Percentiles rank a stretch among this genome's conserved stretches.
Evolutionary conservation across 2,113 vertebrate genomes (phyloP).

Genomic region (Dasyprocta punctata): DNA sequence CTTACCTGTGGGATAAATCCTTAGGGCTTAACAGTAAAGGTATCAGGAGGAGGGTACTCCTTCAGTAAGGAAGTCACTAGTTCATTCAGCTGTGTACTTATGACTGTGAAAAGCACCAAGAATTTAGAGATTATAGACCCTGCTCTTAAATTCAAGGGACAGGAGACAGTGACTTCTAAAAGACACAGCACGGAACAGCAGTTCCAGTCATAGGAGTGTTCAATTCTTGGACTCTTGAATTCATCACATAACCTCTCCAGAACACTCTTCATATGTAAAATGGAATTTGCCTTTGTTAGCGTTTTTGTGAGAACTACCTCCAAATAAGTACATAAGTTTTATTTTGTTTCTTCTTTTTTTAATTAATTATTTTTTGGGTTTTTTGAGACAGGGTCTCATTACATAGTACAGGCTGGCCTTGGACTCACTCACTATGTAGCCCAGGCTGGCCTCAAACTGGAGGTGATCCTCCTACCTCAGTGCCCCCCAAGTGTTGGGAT

Average conservation of each 20-base stretch:
- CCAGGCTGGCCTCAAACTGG: background rate
- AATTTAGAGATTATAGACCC: background rate
- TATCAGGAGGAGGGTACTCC: background rate
- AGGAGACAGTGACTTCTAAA: background rate
- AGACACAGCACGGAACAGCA: background rate
- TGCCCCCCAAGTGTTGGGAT: background rate
- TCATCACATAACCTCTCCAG: background rate
- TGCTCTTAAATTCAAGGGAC: background rate
- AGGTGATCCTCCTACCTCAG: background rate
- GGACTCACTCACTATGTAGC: background rate
- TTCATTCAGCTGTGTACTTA: background rate
- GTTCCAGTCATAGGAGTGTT: background rate
- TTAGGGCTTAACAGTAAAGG: background rate
- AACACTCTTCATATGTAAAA: background rate
- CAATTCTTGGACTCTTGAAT: background rate
- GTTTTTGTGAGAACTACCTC: constrained; percentile 25
- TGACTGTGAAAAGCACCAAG: background rate
- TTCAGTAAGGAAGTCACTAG: background rate
- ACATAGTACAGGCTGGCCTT: background rate
- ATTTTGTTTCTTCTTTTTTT: background rate
- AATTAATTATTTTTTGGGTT: background rate
- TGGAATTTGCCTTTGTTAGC: background rate
- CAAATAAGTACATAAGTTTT: background rate
- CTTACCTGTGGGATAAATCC: background rate
- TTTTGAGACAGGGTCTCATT: background rate